Base-by-base conservation (phyloP, 2,797 vertebrate species). In the Paratrypauchen microcephalus region DNA sequence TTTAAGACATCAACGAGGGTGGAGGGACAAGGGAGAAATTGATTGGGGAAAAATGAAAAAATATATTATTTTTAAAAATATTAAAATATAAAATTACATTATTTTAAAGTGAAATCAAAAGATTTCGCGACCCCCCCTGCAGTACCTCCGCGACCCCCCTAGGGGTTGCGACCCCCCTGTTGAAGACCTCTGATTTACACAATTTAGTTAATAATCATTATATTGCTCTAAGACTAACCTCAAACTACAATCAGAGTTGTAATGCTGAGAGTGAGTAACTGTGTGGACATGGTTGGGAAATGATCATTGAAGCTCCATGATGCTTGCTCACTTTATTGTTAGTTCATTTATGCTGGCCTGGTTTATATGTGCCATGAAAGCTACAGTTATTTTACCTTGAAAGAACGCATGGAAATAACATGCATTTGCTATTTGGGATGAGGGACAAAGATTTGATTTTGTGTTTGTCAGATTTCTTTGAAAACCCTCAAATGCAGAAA, bases 241-340 rank as follows among this genome's bases (percentile, higher is more conserved):
- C 18, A 6, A 58, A 58, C 5, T 56, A 26, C 54, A 56, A 6
- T 23, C 13, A 56, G 23, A 3, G 23, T 28, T 28, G 18, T 15
- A 36, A 11, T n/a, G 59, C 13, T 36, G 58, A 60, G 18, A n/a
- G 26, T 32, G 57, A 18, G 28, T 57, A 39, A 39, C n/a, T 21
- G n/a, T 39, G 9, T 55, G 30, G 28, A 61, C 4, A 77, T 75
- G 70, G 69, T 45, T 58, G 56, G 70, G 26, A 77, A 79, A 79
- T 67, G 68, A 62, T 54, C 48, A 55, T 52, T 72, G 24, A 36
- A 65, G 71, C 76, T 81, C 69, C 73, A 70, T 89, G 86, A 84
- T 30, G 73, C 48, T 50, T 50, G 48, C 84, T 69, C 69, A 84
- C 80, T 85, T 85, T 85, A 77, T 26, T 59, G n/a, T 45, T 47